Evolutionary conservation across 2,113 vertebrate genomes (phyloP).

Genomic region (Tamias sibiricus): DNA sequence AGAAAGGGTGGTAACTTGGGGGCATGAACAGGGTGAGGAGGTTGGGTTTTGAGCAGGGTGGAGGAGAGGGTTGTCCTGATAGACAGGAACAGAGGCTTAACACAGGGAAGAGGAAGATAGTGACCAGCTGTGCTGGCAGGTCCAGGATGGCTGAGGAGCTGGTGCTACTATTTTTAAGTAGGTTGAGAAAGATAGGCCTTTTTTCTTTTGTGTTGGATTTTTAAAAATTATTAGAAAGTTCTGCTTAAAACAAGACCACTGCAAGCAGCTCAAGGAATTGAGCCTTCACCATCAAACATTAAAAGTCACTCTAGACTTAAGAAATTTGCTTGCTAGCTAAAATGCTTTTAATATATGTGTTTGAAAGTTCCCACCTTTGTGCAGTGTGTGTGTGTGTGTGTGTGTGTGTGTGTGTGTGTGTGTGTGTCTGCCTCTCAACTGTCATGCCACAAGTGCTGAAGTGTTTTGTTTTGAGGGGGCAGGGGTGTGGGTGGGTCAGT

Average conservation of each 20-base stretch:
- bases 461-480: not conserved
- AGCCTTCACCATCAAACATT: conserved; percentile 27
- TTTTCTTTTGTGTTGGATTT: not conserved
- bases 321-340: conserved; percentile 47
- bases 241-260: conserved; percentile 58
- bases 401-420: not conserved
- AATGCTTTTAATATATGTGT: conserved; percentile 26
- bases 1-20: no score
- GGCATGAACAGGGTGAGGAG: rapidly evolving
- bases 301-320: conserved; percentile 62
- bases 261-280: conserved; percentile 50
- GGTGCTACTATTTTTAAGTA: conserved; percentile 40
- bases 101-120: no score
- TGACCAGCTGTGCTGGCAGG: not conserved
- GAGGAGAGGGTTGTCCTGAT: not conserved
- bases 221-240: not conserved
- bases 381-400: not conserved
- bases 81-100: not conserved
- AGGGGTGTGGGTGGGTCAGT: not conserved
- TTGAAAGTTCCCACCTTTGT: not conserved
- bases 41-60: rapidly evolving
- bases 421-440: not conserved
- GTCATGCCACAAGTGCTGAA: not conserved
- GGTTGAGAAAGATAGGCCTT: conserved; percentile 8
- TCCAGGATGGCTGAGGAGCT: not conserved